These are phyloP conservation scores for Lasioglossum morio DNA, from an alignment of 2,888 invertebrate species.

Conservation along the genomic window DNA sequence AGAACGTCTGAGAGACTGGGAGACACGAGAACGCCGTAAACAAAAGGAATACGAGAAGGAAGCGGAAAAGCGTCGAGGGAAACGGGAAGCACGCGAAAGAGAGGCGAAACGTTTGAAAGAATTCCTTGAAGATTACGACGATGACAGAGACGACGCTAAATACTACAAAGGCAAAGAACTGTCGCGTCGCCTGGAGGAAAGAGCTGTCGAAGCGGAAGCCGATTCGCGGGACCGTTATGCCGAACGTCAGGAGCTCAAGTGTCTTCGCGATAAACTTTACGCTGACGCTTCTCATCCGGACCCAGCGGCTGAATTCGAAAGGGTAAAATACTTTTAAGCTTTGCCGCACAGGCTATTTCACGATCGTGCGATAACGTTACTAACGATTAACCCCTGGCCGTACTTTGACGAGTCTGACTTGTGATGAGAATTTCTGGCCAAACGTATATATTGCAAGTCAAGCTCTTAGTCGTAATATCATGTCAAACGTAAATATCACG, in stretches of 20 bases:
- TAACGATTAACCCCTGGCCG: neutral
- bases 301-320: slow-evolving; percentile 89
- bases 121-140: slow-evolving; percentile 99
- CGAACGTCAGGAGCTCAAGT: slow-evolving; percentile 86
- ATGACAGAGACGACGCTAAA: slow-evolving; percentile 98
- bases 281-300: slow-evolving; percentile 88
- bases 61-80: slow-evolving; percentile 92
- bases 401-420: no score
- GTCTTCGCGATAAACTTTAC: slow-evolving; percentile 91
- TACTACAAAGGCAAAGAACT: slow-evolving; percentile 98
- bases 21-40: slow-evolving; percentile 94
- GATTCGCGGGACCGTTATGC: slow-evolving; percentile 96
- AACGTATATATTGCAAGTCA: no score
- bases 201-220: slow-evolving; percentile 96
- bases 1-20: slow-evolving; percentile 93
- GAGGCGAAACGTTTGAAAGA: slow-evolving; percentile 98
- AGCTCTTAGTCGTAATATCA: no score
- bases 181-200: slow-evolving; percentile 94
- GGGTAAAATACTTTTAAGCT: slow-evolving; percentile 82
- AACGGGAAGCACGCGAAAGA: slow-evolving; percentile 94
- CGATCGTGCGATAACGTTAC: neutral
- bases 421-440: no score
- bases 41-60: slow-evolving; percentile 96
- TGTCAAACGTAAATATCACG: no score
- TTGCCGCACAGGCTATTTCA: no score